phyloP scores from a whole-genome alignment of 2,797 vertebrate species.

The Microhierax caerulescens region DNA sequence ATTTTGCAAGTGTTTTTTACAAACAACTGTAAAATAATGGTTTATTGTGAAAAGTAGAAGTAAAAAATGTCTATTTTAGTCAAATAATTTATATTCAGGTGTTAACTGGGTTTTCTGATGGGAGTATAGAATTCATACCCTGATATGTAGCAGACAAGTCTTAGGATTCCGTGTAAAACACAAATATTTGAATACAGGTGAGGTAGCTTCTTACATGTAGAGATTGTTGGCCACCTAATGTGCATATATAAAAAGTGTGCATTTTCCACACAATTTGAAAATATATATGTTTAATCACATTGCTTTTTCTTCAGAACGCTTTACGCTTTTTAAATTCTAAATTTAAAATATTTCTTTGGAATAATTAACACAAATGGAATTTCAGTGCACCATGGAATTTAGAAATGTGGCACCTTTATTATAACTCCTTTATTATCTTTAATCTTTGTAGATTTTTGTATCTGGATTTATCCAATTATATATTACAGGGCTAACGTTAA shows the following conservation, averaged over 20 bases:
- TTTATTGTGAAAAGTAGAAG: not conserved
- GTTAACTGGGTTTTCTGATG: not conserved
- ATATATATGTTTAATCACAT: not conserved
- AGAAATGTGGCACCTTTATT: not conserved
- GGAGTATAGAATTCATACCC: not conserved
- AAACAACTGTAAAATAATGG: not conserved
- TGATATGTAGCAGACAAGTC: not conserved
- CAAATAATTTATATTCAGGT: not conserved
- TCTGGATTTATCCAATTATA: not conserved
- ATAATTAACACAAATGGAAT: not conserved
- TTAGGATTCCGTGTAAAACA: not conserved
- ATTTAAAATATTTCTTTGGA: not conserved
- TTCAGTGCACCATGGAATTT: not conserved
- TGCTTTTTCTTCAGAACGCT: not conserved
- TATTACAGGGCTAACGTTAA: not conserved
- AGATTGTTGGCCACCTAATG: not conserved
- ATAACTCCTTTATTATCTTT: not conserved
- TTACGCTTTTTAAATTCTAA: not conserved
- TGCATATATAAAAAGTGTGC: not conserved
- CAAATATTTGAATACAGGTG: not conserved
- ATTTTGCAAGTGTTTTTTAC: not conserved
- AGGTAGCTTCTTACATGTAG: not conserved
- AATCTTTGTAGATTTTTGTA: not conserved
- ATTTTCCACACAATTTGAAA: not conserved
- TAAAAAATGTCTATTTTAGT: not conserved